Base-by-base conservation (phyloP, 2,797 vertebrate genomes). In the Bovichtus variegatus region DNA sequence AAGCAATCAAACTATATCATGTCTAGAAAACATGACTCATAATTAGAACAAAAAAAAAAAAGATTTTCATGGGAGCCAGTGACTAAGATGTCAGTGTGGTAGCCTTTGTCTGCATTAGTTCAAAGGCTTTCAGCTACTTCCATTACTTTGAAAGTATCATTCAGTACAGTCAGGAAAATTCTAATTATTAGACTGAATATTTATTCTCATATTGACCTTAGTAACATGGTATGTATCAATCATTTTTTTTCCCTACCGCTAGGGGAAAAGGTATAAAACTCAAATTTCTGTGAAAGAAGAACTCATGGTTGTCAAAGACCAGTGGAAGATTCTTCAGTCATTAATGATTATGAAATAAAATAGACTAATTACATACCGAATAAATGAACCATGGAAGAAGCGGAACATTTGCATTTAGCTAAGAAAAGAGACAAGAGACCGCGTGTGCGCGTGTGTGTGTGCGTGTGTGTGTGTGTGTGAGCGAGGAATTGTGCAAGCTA, bases 281-380 rank as follows among this genome's bases (percentile, higher is more conserved):
- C 76, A 60, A 0, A 82, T 85, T 85, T 81, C 66, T 72, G 36
- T 40, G 13, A 76, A 76, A 84, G 49, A 71, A 71, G 47, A 81
- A 77, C 29, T 66, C 67, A 43, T 71, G 72, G 57, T 80, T 91
- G 86, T 92, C 81, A 92, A 85, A 91, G 71, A 86, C 76, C 75
- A 83, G 71, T 53, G 59, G 76, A 72, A 74, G 34, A 80, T 75
- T 83, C 69, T 74, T 69, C 79, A 75, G 61, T 84, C 76, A 89
- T 50, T 94, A 91, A 94, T 94, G n/a, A n/a, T 93, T 88, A 94
- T 93, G 85, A 90, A 94, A 92, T 84, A 82, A 76, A 92, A 89
- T 82, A 70, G 74, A 88, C 85, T 89, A 94, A 95, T 95, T 93
- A 92, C 86, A 90, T 85, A 90, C 73, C 59, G 81, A 81, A 90